A percentile compares a stretch with the other conserved stretches of the same genome.
Evolutionary conservation across 1,140 invertebrate genomes (phyloP).

Genomic region (Oryzaephilus surinamensis): DNA sequence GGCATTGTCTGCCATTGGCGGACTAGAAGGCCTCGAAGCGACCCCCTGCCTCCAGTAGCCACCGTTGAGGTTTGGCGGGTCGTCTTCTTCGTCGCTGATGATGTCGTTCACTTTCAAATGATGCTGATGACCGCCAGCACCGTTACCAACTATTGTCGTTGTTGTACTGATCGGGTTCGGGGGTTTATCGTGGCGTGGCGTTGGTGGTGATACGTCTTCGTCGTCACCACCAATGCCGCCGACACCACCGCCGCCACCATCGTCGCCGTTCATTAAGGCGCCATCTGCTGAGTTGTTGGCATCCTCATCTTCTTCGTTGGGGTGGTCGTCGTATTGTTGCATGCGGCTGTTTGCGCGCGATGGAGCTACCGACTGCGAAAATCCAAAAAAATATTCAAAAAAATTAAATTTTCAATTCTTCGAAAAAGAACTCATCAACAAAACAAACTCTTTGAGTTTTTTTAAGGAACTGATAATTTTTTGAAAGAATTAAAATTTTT

Average conservation of each 20-base stretch:
- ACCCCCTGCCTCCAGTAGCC: conserved; percentile 47
- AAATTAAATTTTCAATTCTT: too few species aligned
- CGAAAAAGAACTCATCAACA: too few species aligned
- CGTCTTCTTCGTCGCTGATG: conserved; percentile 32
- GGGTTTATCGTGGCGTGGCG: conserved; percentile 18
- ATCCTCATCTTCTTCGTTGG: conserved; percentile 16
- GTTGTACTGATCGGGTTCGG: conserved; percentile 17
- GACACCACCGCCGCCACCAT: conserved; percentile 22
- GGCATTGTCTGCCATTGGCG: conserved; percentile 44
- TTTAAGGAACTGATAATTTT: too few species aligned
- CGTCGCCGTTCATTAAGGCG: conserved; percentile 35
- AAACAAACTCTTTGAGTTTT: too few species aligned
- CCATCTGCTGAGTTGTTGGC: conserved; percentile 33
- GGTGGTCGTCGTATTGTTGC: conserved; percentile 31
- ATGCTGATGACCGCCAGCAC: too few species aligned
- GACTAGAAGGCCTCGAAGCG: conserved; percentile 43
- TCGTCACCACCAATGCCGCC: conserved; percentile 21
- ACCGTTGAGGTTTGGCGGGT: conserved; percentile 33
- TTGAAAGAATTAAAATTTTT: too few species aligned
- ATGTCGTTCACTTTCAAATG: conserved; percentile 14
- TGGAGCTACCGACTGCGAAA: conserved; percentile 27
- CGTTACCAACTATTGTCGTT: conserved; percentile 12
- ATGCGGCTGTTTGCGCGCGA: conserved; percentile 31
- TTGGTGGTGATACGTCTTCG: conserved; percentile 18
- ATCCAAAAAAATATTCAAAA: neutral